Conservation (phyloP, 1,140 invertebrate genomes). For the Drosophila nebulosa region DNA sequence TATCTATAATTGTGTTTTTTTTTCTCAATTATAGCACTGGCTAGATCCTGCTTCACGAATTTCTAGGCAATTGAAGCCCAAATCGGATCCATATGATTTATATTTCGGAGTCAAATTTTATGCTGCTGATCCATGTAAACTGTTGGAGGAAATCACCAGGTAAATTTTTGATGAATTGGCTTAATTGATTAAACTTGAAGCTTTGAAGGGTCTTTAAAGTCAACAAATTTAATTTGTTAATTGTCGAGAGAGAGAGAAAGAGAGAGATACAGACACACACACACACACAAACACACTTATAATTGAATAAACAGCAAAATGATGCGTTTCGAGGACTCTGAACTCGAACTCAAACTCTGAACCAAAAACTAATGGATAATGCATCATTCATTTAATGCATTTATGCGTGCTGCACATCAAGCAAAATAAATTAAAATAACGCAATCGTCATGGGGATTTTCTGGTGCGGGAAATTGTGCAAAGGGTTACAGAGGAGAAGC, state of each 20-base stretch:
- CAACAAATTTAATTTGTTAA: slow-evolving; percentile 73
- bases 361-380: slow-evolving; percentile 65
- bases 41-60: slow-evolving; percentile 92
- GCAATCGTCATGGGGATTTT: slow-evolving; percentile 29
- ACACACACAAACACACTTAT: slow-evolving; percentile 30
- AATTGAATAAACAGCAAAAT: slow-evolving; percentile 62
- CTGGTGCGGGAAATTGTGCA: slow-evolving; percentile 10
- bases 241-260: slow-evolving; percentile 20
- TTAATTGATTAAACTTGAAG: slow-evolving; percentile 19
- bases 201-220: slow-evolving; percentile 42
- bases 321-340: slow-evolving; percentile 13
- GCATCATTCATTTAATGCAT: slow-evolving; percentile 68
- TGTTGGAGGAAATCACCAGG: slow-evolving; percentile 97
- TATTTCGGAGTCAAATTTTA: slow-evolving; percentile 99
- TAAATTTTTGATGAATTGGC: slow-evolving; percentile 80
- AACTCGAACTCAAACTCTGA: slow-evolving; percentile 33
- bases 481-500: slow-evolving; percentile 4
- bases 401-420: slow-evolving; percentile 54
- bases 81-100: slow-evolving; percentile 91
- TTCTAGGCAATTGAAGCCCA: slow-evolving; percentile 89
- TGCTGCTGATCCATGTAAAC: slow-evolving; percentile 97
- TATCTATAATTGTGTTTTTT: slow-evolving; percentile 51
- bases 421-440: slow-evolving; percentile 51
- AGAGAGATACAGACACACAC: not conserved
- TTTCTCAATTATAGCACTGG: slow-evolving; percentile 90